Conservation (phyloP, 2,113 vertebrate genomes). For the Tupaia tana region DNA sequence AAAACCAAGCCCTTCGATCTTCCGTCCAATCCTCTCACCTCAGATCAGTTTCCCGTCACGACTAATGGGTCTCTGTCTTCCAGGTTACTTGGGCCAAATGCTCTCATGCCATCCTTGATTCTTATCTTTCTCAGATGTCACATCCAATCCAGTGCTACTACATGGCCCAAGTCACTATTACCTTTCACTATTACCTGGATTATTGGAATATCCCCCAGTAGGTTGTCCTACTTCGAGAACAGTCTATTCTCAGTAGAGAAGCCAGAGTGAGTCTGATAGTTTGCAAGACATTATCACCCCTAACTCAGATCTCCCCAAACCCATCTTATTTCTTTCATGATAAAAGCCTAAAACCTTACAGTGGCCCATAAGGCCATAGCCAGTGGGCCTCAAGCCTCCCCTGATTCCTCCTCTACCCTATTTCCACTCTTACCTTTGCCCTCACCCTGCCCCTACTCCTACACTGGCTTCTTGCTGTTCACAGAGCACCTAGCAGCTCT, state of each 20-base stretch:
- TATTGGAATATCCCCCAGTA: neutral
- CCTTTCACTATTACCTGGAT: neutral
- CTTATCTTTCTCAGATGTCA: neutral
- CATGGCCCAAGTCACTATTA: neutral
- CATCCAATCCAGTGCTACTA: no score
- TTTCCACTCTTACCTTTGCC: neutral
- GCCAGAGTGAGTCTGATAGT: neutral
- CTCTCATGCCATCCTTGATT: neutral
- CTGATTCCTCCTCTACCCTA: neutral
- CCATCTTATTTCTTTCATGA: neutral
- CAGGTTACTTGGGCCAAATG: neutral
- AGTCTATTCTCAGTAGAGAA: neutral
- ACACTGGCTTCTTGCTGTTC: neutral
- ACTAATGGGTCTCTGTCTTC: neutral
- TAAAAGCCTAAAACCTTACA: neutral
- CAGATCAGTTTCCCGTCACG: neutral
- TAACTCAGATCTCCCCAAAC: neutral
- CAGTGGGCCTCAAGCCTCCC: rapidly evolving
- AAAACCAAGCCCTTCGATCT: neutral
- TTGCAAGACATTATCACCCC: neutral
- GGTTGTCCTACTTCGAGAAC: neutral
- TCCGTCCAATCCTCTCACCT: rapidly evolving
- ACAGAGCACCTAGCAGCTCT: neutral
- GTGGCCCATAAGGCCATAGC: neutral
- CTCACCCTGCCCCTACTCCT: neutral